Conservation (phyloP, 2,888 invertebrate genomes). For the Chaetoderma sp. region DNA sequence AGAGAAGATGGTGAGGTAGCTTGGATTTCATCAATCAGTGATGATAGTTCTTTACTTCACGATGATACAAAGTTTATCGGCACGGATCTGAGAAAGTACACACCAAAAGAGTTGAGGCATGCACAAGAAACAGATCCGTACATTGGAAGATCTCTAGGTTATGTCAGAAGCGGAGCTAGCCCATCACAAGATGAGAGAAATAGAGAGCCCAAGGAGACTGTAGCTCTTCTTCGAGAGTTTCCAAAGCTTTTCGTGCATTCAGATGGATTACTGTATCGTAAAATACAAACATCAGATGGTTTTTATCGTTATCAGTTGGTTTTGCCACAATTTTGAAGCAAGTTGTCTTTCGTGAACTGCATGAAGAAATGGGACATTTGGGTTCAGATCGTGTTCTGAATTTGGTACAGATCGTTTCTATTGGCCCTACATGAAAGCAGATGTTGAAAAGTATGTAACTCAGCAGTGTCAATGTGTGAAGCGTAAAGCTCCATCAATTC, state of each 20-base stretch:
- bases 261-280: slow-evolving; percentile 6
- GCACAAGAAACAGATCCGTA: background rate
- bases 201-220: too few species aligned
- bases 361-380: slow-evolving; percentile 6
- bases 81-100: too few species aligned
- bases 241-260: background rate
- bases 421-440: slow-evolving; percentile 6
- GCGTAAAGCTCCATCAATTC: background rate
- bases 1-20: background rate
- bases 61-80: too few species aligned
- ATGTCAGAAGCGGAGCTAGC: background rate
- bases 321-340: background rate
- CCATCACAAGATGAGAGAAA: background rate
- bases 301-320: background rate
- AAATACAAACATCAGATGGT: background rate
- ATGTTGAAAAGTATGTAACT: background rate
- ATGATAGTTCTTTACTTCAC: background rate
- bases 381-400: background rate
- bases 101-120: too few species aligned
- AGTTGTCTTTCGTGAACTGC: slow-evolving; percentile 2
- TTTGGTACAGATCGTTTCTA: slow-evolving; percentile 2
- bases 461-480: background rate
- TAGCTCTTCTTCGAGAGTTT: background rate
- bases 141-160: background rate
- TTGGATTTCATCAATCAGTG: background rate